Percentiles rank a stretch among this genome's conserved stretches.
These are phyloP conservation scores for Haemorhous mexicanus DNA, from an alignment of 2,113 vertebrate genomes.

Conservation along the genomic window DNA sequence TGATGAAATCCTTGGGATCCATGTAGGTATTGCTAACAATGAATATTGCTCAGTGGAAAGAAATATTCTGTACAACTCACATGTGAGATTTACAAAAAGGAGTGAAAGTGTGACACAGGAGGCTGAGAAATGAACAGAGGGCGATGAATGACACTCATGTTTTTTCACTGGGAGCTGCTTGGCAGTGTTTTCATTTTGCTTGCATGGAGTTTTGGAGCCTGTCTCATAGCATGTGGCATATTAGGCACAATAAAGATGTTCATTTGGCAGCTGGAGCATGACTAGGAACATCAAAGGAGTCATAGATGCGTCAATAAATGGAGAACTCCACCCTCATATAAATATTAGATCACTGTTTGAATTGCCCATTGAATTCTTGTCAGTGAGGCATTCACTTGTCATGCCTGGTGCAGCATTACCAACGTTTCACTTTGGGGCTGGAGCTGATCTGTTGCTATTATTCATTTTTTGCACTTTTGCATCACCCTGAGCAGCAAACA, in stretches of 20 bases:
- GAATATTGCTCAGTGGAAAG: background rate
- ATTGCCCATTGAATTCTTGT: conserved; percentile 45
- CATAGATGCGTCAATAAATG: conserved; percentile 22
- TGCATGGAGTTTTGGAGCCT: conserved; percentile 42
- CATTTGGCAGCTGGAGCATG: conserved; percentile 68
- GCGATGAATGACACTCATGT: background rate
- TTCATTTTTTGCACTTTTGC: background rate
- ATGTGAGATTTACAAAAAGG: background rate
- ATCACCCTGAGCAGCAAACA: background rate
- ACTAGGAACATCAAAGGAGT: conserved; percentile 59
- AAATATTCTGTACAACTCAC: background rate
- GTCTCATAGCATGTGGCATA: conserved; percentile 63
- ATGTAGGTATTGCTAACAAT: background rate
- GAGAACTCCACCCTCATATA: conserved; percentile 40
- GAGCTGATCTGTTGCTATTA: background rate
- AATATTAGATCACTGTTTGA: conserved; percentile 53
- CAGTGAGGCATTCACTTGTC: conserved; percentile 20
- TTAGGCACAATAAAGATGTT: conserved; percentile 70
- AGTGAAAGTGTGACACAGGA: background rate
- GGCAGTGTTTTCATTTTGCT: conserved; percentile 33
- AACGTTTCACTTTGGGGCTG: background rate
- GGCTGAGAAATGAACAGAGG: conserved; percentile 44
- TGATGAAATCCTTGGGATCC: background rate
- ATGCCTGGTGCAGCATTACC: background rate
- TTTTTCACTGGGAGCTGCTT: conserved; percentile 50